Percentiles rank a stretch among this genome's conserved stretches.
Conservation (phyloP, 2,888 invertebrate genomes). For the Clunio marinus region DNA sequence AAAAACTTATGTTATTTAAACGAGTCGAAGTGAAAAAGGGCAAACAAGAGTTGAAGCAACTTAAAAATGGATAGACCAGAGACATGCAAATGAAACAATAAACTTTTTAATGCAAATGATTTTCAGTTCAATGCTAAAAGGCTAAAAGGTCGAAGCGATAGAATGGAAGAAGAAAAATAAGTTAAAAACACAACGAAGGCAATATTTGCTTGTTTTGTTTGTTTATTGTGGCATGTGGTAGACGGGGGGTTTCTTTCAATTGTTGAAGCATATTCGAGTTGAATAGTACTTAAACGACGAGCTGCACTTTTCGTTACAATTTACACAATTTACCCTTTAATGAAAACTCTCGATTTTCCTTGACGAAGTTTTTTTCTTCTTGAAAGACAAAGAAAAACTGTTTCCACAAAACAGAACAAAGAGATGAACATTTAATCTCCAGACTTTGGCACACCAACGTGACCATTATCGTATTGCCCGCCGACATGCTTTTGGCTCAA, state of each 20-base stretch:
- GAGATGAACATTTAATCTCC: constrained; percentile 30
- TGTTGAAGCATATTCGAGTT: too few species aligned
- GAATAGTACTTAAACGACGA: not conserved
- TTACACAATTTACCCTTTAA: not conserved
- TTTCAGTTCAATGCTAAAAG: constrained; percentile 31
- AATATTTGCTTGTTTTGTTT: not conserved
- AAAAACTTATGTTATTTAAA: not conserved
- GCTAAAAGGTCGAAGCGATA: constrained; percentile 17
- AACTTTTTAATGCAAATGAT: constrained; percentile 16
- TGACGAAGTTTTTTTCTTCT: too few species aligned
- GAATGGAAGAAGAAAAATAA: not conserved
- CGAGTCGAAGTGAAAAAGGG: not conserved
- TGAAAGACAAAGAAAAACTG: not conserved
- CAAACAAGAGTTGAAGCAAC: constrained; percentile 7
- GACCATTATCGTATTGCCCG: constrained; percentile 2
- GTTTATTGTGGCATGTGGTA: not conserved
- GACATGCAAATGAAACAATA: not conserved
- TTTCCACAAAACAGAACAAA: too few species aligned
- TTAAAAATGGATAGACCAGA: not conserved
- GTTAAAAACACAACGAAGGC: too few species aligned
- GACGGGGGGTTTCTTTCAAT: too few species aligned
- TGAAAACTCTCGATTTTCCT: too few species aligned
- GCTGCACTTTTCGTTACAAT: not conserved
- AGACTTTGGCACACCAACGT: constrained; percentile 15
- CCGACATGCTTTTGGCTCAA: not conserved